These are phyloP conservation scores for Julus scanicus DNA, from an alignment of 2,888 invertebrate species.

Conservation along the genomic window DNA sequence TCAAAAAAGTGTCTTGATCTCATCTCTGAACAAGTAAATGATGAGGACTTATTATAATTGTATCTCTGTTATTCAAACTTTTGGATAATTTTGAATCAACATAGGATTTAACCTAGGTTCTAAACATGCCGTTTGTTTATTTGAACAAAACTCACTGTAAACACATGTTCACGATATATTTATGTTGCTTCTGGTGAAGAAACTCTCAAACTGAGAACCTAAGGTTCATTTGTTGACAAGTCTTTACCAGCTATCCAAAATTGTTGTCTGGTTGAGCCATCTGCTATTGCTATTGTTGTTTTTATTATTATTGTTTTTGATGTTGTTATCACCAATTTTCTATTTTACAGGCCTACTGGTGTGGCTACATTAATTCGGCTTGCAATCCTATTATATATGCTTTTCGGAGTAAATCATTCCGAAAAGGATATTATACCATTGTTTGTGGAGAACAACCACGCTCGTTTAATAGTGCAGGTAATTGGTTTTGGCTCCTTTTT, in stretches of 20 bases:
- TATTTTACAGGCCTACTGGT: slow-evolving; percentile 58
- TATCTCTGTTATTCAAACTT: too few species aligned
- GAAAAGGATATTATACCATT: slow-evolving; percentile 57
- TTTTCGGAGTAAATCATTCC: slow-evolving; percentile 61
- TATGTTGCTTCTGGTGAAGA: neutral
- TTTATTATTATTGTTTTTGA: neutral
- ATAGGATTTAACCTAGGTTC: neutral
- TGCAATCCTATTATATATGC: slow-evolving; percentile 66
- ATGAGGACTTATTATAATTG: too few species aligned
- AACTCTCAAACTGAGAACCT: neutral
- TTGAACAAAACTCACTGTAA: neutral
- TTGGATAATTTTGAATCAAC: too few species aligned
- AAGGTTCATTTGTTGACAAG: neutral
- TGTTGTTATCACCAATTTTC: slow-evolving; percentile 17
- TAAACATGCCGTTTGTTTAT: neutral
- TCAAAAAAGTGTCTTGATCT: too few species aligned
- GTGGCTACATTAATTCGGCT: slow-evolving; percentile 64
- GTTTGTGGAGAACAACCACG: slow-evolving; percentile 54
- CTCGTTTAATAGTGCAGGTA: slow-evolving; percentile 53
- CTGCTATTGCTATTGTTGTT: neutral
- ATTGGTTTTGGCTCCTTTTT: slow-evolving; percentile 1
- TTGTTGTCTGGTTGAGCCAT: neutral
- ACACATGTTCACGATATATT: neutral
- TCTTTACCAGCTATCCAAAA: neutral
- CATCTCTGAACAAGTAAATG: too few species aligned